Base-by-base conservation (phyloP, 1,140 invertebrate genomes). In the Dermatophagoides farinae region DNA sequence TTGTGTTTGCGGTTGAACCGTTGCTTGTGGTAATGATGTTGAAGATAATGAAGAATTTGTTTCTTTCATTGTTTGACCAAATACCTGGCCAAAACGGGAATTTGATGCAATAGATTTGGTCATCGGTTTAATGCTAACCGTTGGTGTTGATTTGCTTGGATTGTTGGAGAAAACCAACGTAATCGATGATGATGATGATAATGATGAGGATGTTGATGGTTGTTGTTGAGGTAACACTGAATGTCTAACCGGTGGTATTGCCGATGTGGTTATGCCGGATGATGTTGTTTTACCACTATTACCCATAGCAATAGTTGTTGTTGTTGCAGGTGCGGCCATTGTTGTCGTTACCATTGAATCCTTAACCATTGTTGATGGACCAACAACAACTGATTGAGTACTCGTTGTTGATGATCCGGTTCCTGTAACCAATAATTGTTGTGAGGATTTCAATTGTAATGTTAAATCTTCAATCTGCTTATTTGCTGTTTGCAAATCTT, bases 391-490 rank as follows among this genome's bases (percentile, higher is more conserved):
- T 6, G 20, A 23, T 31, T 20, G 18, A n/a, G 47, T 10, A 11
- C n/a, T 22, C 11, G 51, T 53, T 22, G 11, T 11, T 39, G n/a
- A 37, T 38, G n/a, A 10, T 5, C 10, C 9, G 10, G 22, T 6
- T 16, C 1, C 1, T 16, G 22, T 25, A 2, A 25, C 18, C 1
- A 12, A 9, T 10, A 40, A 18, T 9, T 11, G 16, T 39, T 31
- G 52, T 2, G 16, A 12, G 1, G 11, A 18, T 54, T 54, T 18
- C 4, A 38, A 22, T 39, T 38, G 22, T 31, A 38, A 38, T 4
- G 18, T 57, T 14, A 57, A 44, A 11, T 57, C 41, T 43, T 57
- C 54, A 23, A 57, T 57, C 18, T 57, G 54, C 20, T 57, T 57
- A 23, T 43, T 39, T 6, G 54, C 54, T 37, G n/a, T 12, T 44